Conservation (phyloP, 2,797 vertebrate species). For the Anas georgica region DNA sequence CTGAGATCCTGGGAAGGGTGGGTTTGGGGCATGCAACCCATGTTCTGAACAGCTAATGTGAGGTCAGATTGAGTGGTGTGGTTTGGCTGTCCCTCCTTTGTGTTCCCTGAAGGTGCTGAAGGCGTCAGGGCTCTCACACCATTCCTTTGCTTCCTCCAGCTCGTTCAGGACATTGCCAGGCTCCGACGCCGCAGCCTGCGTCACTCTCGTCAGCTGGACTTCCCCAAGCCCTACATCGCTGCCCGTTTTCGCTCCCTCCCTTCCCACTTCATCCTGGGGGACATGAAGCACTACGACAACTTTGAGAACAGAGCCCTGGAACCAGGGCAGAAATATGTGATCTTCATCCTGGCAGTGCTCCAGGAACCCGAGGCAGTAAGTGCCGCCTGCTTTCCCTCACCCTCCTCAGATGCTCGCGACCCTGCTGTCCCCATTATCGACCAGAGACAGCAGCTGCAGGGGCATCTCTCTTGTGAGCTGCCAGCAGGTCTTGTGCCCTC, state of each 20-base stretch:
- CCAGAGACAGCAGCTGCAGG: neutral
- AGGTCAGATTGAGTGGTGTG: neutral
- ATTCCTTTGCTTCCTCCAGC: constrained; percentile 68
- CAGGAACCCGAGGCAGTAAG: constrained; percentile 88
- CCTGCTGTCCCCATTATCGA: neutral
- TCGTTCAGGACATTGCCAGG: constrained; percentile 85
- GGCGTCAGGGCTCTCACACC: neutral
- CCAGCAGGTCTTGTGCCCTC: neutral
- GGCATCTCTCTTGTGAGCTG: neutral
- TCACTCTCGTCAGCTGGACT: constrained; percentile 88
- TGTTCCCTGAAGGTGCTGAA: neutral
- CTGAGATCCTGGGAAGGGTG: neutral
- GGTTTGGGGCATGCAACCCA: neutral
- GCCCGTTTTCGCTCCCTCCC: constrained; percentile 90
- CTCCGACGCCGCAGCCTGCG: constrained; percentile 89
- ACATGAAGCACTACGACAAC: constrained; percentile 87
- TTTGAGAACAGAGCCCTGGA: constrained; percentile 93
- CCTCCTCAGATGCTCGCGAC: neutral
- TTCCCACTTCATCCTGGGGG: constrained; percentile 86
- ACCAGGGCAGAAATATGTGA: constrained; percentile 89
- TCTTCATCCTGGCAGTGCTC: constrained; percentile 93
- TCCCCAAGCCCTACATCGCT: constrained; percentile 88
- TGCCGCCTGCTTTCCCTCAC: neutral
- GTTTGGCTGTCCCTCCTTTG: neutral
- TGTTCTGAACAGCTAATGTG: neutral